Evolutionary conservation across 1,140 invertebrate genomes (phyloP).

Genomic region (Drosophila mojavensis): DNA sequence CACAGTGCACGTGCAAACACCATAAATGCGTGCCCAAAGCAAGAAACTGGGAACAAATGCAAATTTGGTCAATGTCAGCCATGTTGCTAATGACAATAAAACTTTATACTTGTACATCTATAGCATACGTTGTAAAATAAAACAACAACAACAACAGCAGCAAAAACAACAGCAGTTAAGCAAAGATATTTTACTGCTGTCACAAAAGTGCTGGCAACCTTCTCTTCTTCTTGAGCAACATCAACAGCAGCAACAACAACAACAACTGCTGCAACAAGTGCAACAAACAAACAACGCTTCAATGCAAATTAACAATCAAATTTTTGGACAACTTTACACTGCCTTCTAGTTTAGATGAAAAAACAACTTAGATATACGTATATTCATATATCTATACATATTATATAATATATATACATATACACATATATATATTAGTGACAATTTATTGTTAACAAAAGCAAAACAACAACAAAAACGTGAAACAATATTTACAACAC

Average conservation of each 20-base stretch:
- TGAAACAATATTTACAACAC: constrained; percentile 47
- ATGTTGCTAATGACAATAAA: constrained; percentile 77
- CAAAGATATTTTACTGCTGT: constrained; percentile 18
- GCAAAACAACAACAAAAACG: neutral
- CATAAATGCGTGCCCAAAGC: constrained; percentile 84
- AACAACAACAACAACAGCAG: constrained; percentile 28
- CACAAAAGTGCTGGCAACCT: constrained; percentile 3
- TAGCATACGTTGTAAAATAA: constrained; percentile 83
- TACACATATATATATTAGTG: constrained; percentile 2
- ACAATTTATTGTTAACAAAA: constrained; percentile 29
- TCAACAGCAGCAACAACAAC: constrained; percentile 11
- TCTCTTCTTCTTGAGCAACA: constrained; percentile 21
- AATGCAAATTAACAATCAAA: constrained; percentile 41
- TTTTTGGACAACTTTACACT: constrained; percentile 79
- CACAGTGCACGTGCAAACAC: constrained; percentile 69
- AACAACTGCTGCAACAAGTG: constrained; percentile 20
- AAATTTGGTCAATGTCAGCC: constrained; percentile 76
- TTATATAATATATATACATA: constrained; percentile 20
- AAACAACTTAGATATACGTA: constrained; percentile 24
- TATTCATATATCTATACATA: constrained; percentile 22
- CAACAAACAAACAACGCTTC: constrained; percentile 34
- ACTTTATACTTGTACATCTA: constrained; percentile 81
- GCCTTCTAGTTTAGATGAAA: constrained; percentile 64
- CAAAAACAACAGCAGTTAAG: neutral
- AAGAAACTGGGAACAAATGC: constrained; percentile 79